Evolutionary conservation across 2,797 vertebrate species (phyloP), one percentile per base, ranked within the genome.

Genomic region (Leptoclinus maculatus): DNA sequence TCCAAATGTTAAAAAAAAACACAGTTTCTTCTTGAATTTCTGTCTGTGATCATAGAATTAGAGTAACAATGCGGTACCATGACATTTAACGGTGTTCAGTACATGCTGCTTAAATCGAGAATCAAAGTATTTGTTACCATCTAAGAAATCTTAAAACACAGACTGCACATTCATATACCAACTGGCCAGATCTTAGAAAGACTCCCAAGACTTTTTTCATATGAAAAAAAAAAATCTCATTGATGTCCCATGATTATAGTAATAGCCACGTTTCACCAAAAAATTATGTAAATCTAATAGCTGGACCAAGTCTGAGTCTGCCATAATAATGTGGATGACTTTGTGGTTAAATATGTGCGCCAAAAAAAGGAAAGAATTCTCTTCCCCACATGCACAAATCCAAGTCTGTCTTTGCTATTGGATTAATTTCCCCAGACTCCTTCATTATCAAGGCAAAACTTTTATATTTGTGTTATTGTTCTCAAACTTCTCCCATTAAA

Each of bases 241-340:
- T 79, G 43, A 82, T 85, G 76, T 80, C 13, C 74, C 64, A 34
- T 71, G 76, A 83, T 79, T 76, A 74, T 17, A 84, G 70, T 79
- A 85, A 90, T 85, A 80, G 32, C 64, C 77, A 79, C 74, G 79
- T 78, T 88, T 85, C 65, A 84, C 82, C 74, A 76, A 54, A 27
- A 62, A 41, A 85, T 80, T 85, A 85, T 85, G 78, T 32, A 74
- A 85, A 84, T 88, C 25, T 64, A 66, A 76, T 65, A 59, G 69
- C 67, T 75, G 69, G 58, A 59, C 66, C 38, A 38, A 71, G 57
- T 76, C 71, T 66, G 49, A 71, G 63, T 32, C 36, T 76, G 34
- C 67, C 66, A 34, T 58, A 17, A 65, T 71, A 80, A 59, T 77
- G 66, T 74, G 56, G 57, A 73, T 69, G 56, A 74, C 51, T 77